A percentile compares a stretch with the other conserved stretches of the same genome.
Conservation (phyloP, 2,797 vertebrate species). For the Gila robusta region DNA sequence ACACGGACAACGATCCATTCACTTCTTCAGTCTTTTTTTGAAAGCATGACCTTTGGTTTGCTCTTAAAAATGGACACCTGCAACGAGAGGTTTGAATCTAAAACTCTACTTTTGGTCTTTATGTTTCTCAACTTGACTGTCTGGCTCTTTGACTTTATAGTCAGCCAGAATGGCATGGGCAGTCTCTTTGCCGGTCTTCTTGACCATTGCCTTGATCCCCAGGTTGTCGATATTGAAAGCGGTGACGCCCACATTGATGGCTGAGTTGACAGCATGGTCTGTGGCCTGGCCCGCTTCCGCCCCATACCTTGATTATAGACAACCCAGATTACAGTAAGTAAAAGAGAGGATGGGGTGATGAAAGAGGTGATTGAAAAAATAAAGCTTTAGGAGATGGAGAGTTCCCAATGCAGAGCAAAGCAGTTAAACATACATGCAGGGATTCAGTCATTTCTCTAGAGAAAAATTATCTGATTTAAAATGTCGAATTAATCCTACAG, state of each 20-base stretch:
- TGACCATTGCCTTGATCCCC: conserved; percentile 94
- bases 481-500: background rate
- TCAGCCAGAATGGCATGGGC: conserved; percentile 91
- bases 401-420: conserved; percentile 36
- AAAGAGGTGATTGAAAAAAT: background rate
- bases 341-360: conserved; percentile 37
- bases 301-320: conserved; percentile 87
- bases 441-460: background rate
- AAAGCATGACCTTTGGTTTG: conserved; percentile 1
- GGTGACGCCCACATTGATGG: conserved; percentile 92
- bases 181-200: conserved; percentile 92
- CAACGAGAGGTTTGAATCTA: background rate
- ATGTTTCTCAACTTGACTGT: conserved; percentile 34
- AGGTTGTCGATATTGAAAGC: conserved; percentile 96
- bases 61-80: conserved; percentile 21
- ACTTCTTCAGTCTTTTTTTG: background rate
- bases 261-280: conserved; percentile 91
- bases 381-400: conserved; percentile 26
- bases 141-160: conserved; percentile 83
- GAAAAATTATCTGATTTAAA: background rate
- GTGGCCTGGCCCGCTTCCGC: conserved; percentile 91
- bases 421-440: conserved; percentile 27
- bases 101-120: conserved; percentile 48
- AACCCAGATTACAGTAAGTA: conserved; percentile 54
- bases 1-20: background rate